These are phyloP conservation scores for Aphyosemion australe DNA, from an alignment of 2,113 vertebrate species.

Conservation along the genomic window DNA sequence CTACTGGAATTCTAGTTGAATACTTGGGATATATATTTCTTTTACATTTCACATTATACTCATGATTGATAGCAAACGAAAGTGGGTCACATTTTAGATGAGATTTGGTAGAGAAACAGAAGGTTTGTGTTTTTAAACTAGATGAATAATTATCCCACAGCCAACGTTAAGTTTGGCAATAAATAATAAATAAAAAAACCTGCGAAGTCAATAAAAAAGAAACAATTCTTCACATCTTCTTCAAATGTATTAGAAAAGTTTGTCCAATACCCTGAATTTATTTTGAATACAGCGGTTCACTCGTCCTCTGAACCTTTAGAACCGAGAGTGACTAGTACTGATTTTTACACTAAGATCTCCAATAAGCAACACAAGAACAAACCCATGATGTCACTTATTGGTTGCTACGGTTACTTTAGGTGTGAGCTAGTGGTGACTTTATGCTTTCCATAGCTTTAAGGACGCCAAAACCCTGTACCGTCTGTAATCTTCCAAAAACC, in stretches of 20 bases:
- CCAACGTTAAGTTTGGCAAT: constrained; percentile 36
- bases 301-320: constrained; percentile 39
- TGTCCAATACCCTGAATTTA: constrained; percentile 62
- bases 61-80: constrained; percentile 41
- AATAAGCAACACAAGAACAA: constrained; percentile 56
- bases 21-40: constrained; percentile 39
- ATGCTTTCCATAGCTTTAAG: constrained; percentile 26
- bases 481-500: constrained; percentile 14
- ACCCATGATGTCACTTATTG: constrained; percentile 41
- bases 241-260: constrained; percentile 39
- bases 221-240: constrained; percentile 21
- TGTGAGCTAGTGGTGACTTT: constrained; percentile 40
- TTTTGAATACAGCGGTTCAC: constrained; percentile 43
- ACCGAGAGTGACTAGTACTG: constrained; percentile 36
- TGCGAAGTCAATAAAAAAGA: constrained; percentile 14
- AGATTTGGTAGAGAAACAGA: constrained; percentile 29
- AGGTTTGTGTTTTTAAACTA: constrained; percentile 48
- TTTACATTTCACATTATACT: constrained; percentile 47
- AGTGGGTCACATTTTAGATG: constrained; percentile 24
- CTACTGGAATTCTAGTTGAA: constrained; percentile 23
- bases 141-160: constrained; percentile 33
- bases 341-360: constrained; percentile 49
- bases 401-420: constrained; percentile 63
- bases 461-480: constrained; percentile 17
- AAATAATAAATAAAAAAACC: constrained; percentile 20